Conservation (phyloP, 2,113 vertebrate species). For the Australoheros scitulus region DNA sequence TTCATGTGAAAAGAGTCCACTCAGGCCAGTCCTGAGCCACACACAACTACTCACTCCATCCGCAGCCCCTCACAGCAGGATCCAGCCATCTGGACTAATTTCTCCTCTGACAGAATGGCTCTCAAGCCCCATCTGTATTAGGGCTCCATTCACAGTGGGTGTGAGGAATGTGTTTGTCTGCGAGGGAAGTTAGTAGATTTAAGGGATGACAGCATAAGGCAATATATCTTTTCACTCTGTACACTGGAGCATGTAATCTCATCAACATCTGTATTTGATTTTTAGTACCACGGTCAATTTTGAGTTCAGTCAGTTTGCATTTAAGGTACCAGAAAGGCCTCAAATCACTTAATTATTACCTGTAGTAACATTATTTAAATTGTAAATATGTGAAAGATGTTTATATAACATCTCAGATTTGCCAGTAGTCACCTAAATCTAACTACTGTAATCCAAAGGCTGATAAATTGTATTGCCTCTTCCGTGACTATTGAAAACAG, state of each 20-base stretch:
- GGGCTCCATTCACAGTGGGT: conserved; percentile 58
- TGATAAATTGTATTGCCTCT: not conserved
- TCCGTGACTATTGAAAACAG: not conserved
- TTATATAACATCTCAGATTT: conserved; percentile 5
- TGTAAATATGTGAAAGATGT: conserved; percentile 27
- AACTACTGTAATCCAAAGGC: not conserved
- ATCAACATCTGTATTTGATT: conserved; percentile 70
- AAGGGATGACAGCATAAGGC: conserved; percentile 44
- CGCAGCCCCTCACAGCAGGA: conserved; percentile 70
- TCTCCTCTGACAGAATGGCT: conserved; percentile 63
- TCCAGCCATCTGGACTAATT: conserved; percentile 76
- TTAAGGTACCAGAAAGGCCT: conserved; percentile 34
- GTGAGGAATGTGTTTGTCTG: conserved; percentile 65
- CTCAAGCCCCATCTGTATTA: conserved; percentile 57
- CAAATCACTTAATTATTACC: conserved; percentile 31
- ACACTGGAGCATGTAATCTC: conserved; percentile 55
- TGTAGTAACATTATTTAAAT: conserved; percentile 24
- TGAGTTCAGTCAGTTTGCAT: conserved; percentile 43
- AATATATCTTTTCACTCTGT: conserved; percentile 62
- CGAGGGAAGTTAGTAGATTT: conserved; percentile 54
- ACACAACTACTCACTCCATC: conserved; percentile 69
- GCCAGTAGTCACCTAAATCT: not conserved
- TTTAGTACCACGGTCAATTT: conserved; percentile 45
- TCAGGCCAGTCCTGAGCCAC: conserved; percentile 59
- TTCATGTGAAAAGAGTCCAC: conserved; percentile 62